Base-by-base conservation (phyloP, 37 sponge, comb jelly and placozoan genomes). In the Petrosia ficiformis region DNA sequence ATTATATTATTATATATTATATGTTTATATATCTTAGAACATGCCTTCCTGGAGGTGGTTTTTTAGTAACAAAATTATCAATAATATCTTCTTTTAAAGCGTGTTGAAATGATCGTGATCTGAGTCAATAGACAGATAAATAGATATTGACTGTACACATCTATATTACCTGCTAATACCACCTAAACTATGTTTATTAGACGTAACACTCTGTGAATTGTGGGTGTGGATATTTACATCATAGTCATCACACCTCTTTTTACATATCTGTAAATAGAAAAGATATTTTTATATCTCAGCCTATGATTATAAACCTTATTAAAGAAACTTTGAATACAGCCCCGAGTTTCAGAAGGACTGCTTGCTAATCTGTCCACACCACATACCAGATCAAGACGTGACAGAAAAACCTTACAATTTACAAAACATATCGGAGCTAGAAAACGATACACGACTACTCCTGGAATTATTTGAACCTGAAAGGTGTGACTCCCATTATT, bases 371-470 rank as follows among this genome's bases (percentile, higher is more conserved):
- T 65, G 32, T 83, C 39, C 6, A 84, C 22, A 24, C 67, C 61
- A 40, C 52, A 58, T 26, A 52, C 77, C 1, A 80, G 52, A 21
- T 63, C 65, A 65, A 90, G 48, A 30, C 78, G 72, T 19, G 73
- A 32, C 4, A 65, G 59, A 59, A 90, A 90, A 57, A 84, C 85
- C 21, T 67, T 42, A 52, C 71, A 43, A 60, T 86, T 91, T 35
- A 83, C 30, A 58, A 80, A 91, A 56, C 87, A 91, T 54, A 91
- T 2, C 0, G 92, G 87, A 43, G 83, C 87, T 33, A 58, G 37
- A 75, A 82, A 91, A 21, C 87, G 69, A 43, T 78, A 86, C 41
- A 91, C 86, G 63, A 86, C 36, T 8, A 86, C 72, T 0, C 87
- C 92, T 25, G 83, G 83, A 58, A 91, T 36, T 30, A 44, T 42